phyloP scores from a whole-genome alignment of 2,797 vertebrate genomes.

The Sebastes wilsoni region DNA sequence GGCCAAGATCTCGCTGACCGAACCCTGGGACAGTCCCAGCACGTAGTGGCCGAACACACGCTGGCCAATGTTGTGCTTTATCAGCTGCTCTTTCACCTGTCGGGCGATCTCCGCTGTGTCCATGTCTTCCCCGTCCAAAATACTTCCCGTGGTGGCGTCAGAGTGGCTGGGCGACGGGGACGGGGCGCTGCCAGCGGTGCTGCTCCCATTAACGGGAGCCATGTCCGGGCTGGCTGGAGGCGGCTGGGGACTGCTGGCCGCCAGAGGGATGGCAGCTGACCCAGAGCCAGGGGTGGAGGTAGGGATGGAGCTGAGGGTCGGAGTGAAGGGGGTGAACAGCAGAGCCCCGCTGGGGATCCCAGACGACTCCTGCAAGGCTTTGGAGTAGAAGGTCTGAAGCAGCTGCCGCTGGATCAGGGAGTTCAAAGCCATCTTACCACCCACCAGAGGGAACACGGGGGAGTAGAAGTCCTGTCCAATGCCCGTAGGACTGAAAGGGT shows the following conservation, averaged over 20 bases:
- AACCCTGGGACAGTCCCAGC: conserved; percentile 95
- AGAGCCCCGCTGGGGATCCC: conserved; percentile 87
- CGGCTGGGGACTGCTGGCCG: conserved; percentile 87
- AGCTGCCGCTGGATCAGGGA: conserved; percentile 97
- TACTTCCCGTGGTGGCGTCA: conserved; percentile 88
- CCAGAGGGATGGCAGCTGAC: conserved; percentile 84
- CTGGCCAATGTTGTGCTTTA: conserved; percentile 99
- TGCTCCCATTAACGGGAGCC: conserved; percentile 77
- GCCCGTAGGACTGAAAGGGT: conserved; percentile 96
- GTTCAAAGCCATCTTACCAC: conserved; percentile 97
- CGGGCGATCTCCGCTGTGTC: conserved; percentile 96
- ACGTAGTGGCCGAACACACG: conserved; percentile 97
- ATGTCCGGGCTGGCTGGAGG: conserved; percentile 87
- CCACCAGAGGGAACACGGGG: conserved; percentile 93
- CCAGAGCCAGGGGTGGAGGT: conserved; percentile 86
- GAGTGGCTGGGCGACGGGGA: conserved; percentile 94
- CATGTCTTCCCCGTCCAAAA: conserved; percentile 94
- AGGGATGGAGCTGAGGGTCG: conserved; percentile 94
- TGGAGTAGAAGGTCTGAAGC: conserved; percentile 98
- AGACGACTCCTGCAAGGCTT: conserved; percentile 93
- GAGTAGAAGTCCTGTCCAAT: conserved; percentile 98
- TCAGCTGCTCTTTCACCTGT: conserved; percentile 97
- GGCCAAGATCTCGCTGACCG: conserved; percentile 96
- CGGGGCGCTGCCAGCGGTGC: conserved; percentile 87
- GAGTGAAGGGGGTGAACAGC: conserved; percentile 94